Evolutionary conservation across 2,113 vertebrate genomes (phyloP), one percentile per base, ranked within the genome.

Genomic region (Mesocricetus auratus): DNA sequence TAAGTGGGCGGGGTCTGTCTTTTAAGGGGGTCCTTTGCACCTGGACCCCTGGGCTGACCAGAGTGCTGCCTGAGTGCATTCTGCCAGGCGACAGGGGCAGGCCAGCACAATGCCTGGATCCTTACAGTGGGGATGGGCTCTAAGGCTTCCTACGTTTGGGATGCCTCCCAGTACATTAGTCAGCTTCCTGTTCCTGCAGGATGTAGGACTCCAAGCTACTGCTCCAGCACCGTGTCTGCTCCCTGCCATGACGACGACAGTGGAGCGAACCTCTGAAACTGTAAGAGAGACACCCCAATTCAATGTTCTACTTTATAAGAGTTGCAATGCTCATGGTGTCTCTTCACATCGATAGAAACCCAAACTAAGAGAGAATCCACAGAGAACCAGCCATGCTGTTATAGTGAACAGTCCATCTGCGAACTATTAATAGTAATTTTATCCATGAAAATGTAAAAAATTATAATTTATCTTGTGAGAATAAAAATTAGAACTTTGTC

Each of bases 361-460:
- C 68, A 71, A 71, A 71, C 36, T 71, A 71, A n/a, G 69, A 21
- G n/a, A 71, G 36, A 71, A 9, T 39, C 90, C 33, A 77, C 47
- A 71, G 3, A 94, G 47, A 79, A 81, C 53, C 39, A 89, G 82
- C 15, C 78, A 91, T n/a, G 47, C 21, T 78, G 33, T 82, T 81
- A 69, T 1, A 73, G 9, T 91, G 94, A 86, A 93, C 9, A 96
- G 56, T 47, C 60, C 50, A 6, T 68, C 12, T 71, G 36, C 83
- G 39, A 92, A 64, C 77, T 86, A 86, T 29, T 89, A 47, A 56
- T 86, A 29, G 36, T 24, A 24, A 86, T 94, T 3, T 86, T 94
- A 78, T 10, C 90, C 82, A 85, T 68, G 15, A 81, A 92, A 94
- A 79, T 10, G n/a, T 81, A 39, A 24, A 89, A 77, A 60, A 64